These are phyloP conservation scores for Drosophila varians DNA, from an alignment of 1,140 invertebrate genomes.

Conservation along the genomic window DNA sequence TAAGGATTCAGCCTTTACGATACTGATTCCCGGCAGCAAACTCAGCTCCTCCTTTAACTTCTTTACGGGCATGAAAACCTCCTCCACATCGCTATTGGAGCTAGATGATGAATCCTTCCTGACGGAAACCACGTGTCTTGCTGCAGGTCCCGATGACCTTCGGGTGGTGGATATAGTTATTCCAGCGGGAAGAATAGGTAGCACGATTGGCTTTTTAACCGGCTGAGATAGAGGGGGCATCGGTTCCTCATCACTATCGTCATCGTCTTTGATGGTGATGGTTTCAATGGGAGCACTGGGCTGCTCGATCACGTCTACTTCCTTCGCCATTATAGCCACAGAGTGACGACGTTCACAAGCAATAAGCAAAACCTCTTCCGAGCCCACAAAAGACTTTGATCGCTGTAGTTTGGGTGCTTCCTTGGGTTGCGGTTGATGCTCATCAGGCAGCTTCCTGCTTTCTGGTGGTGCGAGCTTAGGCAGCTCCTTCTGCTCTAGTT, in stretches of 20 bases:
- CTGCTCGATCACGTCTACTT: constrained; percentile 56
- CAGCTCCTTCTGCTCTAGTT: neutral
- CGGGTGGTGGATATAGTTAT: constrained; percentile 23
- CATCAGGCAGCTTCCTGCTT: neutral
- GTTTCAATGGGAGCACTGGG: constrained; percentile 54
- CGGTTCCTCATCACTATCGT: constrained; percentile 25
- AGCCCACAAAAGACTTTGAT: constrained; percentile 56
- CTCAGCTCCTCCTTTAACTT: constrained; percentile 12
- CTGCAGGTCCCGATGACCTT: constrained; percentile 4
- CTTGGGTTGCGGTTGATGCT: neutral
- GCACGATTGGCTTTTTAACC: constrained; percentile 6
- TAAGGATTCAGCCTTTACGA: constrained; percentile 58
- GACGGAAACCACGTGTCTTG: constrained; percentile 14
- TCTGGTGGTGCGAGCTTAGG: neutral
- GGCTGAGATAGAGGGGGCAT: neutral
- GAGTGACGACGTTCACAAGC: constrained; percentile 54
- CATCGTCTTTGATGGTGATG: constrained; percentile 66
- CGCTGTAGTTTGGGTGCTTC: constrained; percentile 41
- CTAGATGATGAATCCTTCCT: constrained; percentile 29
- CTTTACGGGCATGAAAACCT: constrained; percentile 9
- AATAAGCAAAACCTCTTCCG: neutral
- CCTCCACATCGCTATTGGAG: constrained; percentile 55
- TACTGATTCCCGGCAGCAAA: constrained; percentile 37
- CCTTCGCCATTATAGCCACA: constrained; percentile 70
- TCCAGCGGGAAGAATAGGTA: constrained; percentile 26